Conservation (phyloP, 2,113 vertebrate species). For the Turdus rufiventris region DNA sequence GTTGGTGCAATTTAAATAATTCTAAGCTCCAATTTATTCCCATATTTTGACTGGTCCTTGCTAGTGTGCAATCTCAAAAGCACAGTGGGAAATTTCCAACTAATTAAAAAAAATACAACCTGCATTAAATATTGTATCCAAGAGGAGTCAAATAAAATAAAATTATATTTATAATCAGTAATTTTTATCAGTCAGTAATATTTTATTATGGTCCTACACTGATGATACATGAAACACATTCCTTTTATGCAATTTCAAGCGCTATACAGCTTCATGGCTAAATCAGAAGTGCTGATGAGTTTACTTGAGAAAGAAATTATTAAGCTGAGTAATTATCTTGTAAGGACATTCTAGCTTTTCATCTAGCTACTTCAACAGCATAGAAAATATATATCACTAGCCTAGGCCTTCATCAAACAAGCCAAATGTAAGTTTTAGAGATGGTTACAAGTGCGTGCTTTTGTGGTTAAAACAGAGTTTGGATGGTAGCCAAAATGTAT, state of each 20-base stretch:
- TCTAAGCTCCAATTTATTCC: neutral
- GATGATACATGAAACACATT: neutral
- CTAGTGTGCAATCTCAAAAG: neutral
- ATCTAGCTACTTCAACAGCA: neutral
- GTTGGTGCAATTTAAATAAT: neutral
- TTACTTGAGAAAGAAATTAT: neutral
- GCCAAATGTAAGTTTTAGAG: neutral
- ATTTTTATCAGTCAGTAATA: neutral
- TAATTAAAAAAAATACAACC: neutral
- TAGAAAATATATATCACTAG: neutral
- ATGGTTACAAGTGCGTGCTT: neutral
- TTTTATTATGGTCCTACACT: neutral
- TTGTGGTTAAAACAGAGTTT: slow-evolving; percentile 6
- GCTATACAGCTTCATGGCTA: neutral
- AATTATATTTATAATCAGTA: neutral
- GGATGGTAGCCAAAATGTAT: neutral
- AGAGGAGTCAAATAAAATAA: neutral
- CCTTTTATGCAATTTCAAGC: neutral
- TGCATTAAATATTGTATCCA: neutral
- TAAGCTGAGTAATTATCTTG: neutral
- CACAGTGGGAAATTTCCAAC: neutral
- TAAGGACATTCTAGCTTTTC: slow-evolving; percentile 9
- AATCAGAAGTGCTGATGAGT: neutral
- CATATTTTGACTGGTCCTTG: neutral
- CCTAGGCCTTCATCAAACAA: neutral